A percentile compares a stretch with the other conserved stretches of the same genome.
These are phyloP conservation scores for Apostichopus japonicus DNA, from an alignment of 35 echinoderm and acorn worm species.

Conservation along the genomic window DNA sequence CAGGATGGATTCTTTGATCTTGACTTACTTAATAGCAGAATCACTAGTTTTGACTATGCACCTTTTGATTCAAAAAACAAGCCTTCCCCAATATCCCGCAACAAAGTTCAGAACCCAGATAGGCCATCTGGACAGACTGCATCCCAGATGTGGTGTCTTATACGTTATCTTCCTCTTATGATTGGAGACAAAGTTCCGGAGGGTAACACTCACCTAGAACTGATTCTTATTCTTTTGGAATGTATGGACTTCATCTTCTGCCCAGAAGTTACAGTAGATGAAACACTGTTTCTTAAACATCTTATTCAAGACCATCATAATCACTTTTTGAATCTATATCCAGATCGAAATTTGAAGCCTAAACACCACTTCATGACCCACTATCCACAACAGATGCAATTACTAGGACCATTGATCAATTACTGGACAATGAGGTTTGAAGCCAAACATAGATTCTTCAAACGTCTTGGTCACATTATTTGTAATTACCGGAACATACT, in stretches of 20 bases:
- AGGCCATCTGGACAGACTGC: constrained; percentile 33
- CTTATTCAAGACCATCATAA: constrained; percentile 58
- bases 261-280: constrained; percentile 22
- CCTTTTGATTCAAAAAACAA: too few relatives aligned
- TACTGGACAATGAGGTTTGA: constrained; percentile 63
- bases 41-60: constrained; percentile 72
- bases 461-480: constrained; percentile 47
- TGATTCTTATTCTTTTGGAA: constrained; percentile 29
- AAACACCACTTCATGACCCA: constrained; percentile 66
- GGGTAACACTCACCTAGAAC: constrained; percentile 44
- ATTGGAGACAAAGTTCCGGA: constrained; percentile 57
- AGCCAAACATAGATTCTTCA: constrained; percentile 53
- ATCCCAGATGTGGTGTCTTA: constrained; percentile 53
- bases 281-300: constrained; percentile 35
- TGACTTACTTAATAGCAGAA: constrained; percentile 21
- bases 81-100: too few relatives aligned
- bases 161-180: constrained; percentile 34
- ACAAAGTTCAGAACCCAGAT: too few relatives aligned
- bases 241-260: constrained; percentile 66
- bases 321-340: not conserved
- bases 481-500: constrained; percentile 61
- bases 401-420: not conserved
- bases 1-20: constrained; percentile 18
- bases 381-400: constrained; percentile 27
- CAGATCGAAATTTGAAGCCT: not conserved